phyloP scores from a whole-genome alignment of 2,113 vertebrate species.

The Equus quagga region DNA sequence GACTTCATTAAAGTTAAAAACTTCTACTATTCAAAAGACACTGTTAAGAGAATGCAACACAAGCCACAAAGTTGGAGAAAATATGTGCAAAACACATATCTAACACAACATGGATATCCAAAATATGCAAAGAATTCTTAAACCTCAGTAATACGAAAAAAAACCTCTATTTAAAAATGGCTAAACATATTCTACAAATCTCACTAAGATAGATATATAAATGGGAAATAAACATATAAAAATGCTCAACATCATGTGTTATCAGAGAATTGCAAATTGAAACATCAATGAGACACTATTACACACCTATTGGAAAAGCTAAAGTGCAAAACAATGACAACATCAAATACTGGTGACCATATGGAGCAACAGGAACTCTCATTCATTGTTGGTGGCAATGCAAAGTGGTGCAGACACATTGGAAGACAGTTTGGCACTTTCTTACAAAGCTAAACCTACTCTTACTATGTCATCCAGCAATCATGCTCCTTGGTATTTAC shows the following conservation, averaged over 20 bases:
- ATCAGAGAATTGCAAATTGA: neutral
- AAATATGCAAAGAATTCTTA: neutral
- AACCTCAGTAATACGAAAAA: neutral
- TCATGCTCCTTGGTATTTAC: neutral
- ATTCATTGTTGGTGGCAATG: neutral
- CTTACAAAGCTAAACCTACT: neutral
- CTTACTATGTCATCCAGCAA: neutral
- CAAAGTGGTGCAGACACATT: neutral
- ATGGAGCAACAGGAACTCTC: neutral
- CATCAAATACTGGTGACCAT: neutral
- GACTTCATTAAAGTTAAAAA: neutral
- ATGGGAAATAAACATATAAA: neutral
- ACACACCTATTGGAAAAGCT: neutral
- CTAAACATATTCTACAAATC: neutral
- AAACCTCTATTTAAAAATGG: neutral
- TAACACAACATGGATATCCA: too few species aligned
- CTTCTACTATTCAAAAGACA: neutral
- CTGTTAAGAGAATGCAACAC: neutral
- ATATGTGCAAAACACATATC: neutral
- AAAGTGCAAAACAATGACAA: neutral
- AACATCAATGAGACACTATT: neutral
- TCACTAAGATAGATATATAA: neutral
- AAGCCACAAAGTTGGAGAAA: neutral
- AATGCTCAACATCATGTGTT: neutral
- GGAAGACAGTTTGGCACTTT: neutral